phyloP scores from a whole-genome alignment of 2,888 invertebrate genomes.

The Oxyteleia sp. region DNA sequence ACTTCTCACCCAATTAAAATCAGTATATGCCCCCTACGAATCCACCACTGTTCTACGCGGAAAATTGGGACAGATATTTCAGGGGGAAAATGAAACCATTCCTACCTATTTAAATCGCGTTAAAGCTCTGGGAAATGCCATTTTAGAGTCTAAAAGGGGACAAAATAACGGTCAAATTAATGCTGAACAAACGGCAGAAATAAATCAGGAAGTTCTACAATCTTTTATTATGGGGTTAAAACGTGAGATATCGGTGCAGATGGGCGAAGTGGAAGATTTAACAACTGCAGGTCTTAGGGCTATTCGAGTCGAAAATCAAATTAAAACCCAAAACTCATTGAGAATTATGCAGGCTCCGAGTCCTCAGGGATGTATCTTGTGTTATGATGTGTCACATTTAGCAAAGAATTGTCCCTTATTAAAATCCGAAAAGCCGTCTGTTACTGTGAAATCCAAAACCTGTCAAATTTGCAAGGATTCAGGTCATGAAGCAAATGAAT shows the following conservation, averaged over 20 bases:
- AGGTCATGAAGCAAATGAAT: not conserved
- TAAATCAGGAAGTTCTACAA: not conserved
- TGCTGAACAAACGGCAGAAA: constrained; percentile 6
- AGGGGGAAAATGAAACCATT: not conserved
- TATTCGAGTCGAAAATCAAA: not conserved
- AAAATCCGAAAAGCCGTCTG: too few species aligned
- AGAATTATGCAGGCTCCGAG: not conserved
- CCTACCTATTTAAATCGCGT: not conserved
- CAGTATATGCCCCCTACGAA: constrained; percentile 16
- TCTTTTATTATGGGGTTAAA: constrained; percentile 2
- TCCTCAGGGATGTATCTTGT: not conserved
- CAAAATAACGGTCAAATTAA: not conserved
- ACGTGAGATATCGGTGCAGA: not conserved
- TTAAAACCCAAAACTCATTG: not conserved
- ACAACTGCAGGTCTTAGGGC: constrained; percentile 1
- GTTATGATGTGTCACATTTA: not conserved
- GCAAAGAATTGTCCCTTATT: too few species aligned
- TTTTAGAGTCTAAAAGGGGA: not conserved
- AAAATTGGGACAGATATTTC: not conserved
- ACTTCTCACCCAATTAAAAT: not conserved
- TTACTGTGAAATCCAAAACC: too few species aligned
- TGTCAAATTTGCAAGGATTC: not conserved
- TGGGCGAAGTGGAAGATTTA: constrained; percentile 6
- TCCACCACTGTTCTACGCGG: constrained; percentile 2
- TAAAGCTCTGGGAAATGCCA: not conserved